Conservation (phyloP, 2,888 invertebrate species). For the Exephanes ischioxanthus region DNA sequence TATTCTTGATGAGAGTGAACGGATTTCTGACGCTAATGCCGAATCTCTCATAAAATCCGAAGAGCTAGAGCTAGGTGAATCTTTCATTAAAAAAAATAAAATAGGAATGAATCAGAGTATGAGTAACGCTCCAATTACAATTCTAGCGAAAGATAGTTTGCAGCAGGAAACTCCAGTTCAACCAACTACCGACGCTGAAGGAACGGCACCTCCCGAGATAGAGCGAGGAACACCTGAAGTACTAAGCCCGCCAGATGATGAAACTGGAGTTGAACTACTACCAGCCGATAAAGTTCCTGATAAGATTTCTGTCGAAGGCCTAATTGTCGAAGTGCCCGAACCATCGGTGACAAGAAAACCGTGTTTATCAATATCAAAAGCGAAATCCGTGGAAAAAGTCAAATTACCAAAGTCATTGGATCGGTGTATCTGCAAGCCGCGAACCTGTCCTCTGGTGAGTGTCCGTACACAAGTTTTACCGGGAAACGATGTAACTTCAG, state of each 20-base stretch:
- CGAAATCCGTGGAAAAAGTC: conserved; percentile 32
- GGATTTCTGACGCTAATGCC: not conserved
- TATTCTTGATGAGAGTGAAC: conserved; percentile 5
- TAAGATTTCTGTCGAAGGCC: conserved; percentile 20
- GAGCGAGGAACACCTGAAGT: conserved; percentile 27
- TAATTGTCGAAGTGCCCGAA: conserved; percentile 23
- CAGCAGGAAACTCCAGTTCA: not conserved
- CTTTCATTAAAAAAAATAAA: conserved; percentile 1
- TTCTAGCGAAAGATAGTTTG: not conserved
- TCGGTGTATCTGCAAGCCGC: conserved; percentile 61
- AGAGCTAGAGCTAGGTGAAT: conserved; percentile 9
- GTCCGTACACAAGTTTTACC: not conserved
- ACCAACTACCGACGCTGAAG: conserved; percentile 8
- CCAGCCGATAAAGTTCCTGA: conserved; percentile 20
- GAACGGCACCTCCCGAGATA: conserved; percentile 13
- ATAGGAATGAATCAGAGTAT: not conserved
- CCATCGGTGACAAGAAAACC: conserved; percentile 38
- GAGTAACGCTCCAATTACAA: conserved; percentile 13
- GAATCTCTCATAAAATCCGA: not conserved
- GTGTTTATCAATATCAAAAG: conserved; percentile 47
- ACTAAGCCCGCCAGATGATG: conserved; percentile 9
- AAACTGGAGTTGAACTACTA: not conserved
- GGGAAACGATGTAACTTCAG: not conserved
- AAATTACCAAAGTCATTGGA: conserved; percentile 33
- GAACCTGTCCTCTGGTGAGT: conserved; percentile 63